phyloP scores from a whole-genome alignment of 2,113 vertebrate species.

The Stegastes partitus region DNA sequence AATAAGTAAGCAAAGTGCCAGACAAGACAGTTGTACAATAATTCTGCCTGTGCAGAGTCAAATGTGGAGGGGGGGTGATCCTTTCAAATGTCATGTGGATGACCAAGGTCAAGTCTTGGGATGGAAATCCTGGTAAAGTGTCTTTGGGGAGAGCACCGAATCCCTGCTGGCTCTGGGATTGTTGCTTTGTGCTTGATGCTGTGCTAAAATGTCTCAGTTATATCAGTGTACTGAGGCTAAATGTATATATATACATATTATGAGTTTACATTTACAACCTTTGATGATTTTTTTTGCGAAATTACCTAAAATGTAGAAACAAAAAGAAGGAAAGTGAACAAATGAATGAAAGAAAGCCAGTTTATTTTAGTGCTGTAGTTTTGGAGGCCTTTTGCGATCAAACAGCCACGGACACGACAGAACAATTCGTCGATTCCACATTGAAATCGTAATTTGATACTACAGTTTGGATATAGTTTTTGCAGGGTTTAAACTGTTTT shows the following conservation, averaged over 20 bases:
- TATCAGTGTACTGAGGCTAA: background rate
- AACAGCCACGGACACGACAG: no score
- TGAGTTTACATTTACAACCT: background rate
- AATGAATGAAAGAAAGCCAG: no score
- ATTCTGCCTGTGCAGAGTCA: background rate
- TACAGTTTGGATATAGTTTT: no score
- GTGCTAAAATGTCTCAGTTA: background rate
- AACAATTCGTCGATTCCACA: no score
- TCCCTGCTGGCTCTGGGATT: background rate
- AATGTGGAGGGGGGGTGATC: background rate
- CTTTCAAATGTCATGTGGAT: conserved; percentile 8
- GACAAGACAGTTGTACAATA: background rate
- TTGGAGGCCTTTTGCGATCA: no score
- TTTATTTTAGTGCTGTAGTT: no score
- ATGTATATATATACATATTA: background rate
- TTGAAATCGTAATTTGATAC: no score
- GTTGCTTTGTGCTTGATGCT: conserved; percentile 3
- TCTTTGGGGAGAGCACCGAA: conserved; percentile 9
- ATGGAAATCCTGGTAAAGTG: conserved; percentile 10
- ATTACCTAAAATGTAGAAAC: background rate
- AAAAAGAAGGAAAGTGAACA: no score
- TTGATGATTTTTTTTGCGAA: background rate
- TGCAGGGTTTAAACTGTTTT: no score
- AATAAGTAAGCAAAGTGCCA: background rate
- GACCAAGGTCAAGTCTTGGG: conserved; percentile 21